Evolutionary conservation across 2,113 vertebrate species (phyloP).

Genomic region (Micromys minutus): DNA sequence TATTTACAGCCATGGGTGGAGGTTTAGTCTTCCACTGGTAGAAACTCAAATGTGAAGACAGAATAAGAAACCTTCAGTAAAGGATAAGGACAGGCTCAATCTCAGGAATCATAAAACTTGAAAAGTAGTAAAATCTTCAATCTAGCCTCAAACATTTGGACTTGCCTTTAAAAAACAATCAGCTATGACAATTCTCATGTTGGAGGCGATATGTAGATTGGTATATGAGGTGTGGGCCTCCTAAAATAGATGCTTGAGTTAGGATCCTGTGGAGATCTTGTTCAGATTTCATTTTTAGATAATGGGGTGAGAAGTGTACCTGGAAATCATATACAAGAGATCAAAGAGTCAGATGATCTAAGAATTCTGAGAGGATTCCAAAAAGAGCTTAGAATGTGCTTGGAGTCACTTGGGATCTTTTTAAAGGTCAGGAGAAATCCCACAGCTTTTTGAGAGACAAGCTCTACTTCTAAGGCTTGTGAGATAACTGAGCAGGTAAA

Average conservation of each 20-base stretch:
- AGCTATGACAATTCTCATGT: neutral
- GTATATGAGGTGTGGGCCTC: neutral
- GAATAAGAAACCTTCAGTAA: neutral
- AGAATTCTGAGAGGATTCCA: neutral
- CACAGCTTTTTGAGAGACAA: neutral
- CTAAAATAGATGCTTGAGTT: neutral
- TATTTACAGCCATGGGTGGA: neutral
- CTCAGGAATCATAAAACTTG: neutral
- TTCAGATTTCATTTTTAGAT: neutral
- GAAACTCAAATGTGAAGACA: neutral
- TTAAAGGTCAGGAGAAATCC: neutral
- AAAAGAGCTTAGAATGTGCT: neutral
- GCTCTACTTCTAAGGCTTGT: neutral
- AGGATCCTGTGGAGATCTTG: neutral
- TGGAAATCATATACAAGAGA: neutral
- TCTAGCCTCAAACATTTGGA: neutral
- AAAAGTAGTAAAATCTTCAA: neutral
- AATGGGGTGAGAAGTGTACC: neutral
- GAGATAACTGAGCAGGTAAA: neutral
- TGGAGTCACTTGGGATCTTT: neutral
- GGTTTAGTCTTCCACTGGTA: neutral
- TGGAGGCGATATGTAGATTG: neutral
- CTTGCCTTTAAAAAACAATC: neutral
- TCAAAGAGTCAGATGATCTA: neutral
- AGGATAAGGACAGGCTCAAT: neutral